Conservation (phyloP, 2,797 vertebrate species). For the Eulemur mongoz region DNA sequence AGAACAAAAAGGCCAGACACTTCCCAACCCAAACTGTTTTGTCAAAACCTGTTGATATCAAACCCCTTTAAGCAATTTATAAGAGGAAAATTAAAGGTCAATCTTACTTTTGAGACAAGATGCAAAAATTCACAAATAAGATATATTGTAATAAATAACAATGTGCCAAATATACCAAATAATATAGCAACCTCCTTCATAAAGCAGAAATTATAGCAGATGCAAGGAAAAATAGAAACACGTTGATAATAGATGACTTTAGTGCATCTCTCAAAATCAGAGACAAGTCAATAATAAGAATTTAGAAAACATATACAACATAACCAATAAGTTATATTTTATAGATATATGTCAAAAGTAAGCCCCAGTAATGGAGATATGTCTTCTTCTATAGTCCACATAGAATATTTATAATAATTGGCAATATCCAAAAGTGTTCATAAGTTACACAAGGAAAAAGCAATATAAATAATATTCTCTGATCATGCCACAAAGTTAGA, state of each 20-base stretch:
- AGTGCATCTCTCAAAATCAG: background rate
- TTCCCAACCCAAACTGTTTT: background rate
- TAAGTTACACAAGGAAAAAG: background rate
- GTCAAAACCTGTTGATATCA: background rate
- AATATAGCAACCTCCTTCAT: background rate
- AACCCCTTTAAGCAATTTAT: background rate
- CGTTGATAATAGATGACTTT: background rate
- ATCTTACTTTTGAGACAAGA: background rate
- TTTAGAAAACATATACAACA: background rate
- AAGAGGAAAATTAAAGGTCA: background rate
- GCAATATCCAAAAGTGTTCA: background rate
- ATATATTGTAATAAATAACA: background rate
- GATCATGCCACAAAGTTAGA: background rate
- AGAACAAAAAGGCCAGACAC: background rate
- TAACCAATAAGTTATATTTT: background rate
- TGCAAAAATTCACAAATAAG: background rate
- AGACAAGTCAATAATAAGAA: background rate
- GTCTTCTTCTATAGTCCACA: background rate
- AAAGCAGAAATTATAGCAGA: background rate
- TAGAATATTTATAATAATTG: background rate
- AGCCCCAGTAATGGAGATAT: background rate
- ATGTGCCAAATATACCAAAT: background rate
- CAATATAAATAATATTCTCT: background rate
- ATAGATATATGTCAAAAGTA: background rate
- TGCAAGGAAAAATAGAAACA: background rate